Percentiles rank a stretch among this genome's conserved stretches.
Conservation (phyloP, 2,888 invertebrate species). For the Folsomia candida region DNA sequence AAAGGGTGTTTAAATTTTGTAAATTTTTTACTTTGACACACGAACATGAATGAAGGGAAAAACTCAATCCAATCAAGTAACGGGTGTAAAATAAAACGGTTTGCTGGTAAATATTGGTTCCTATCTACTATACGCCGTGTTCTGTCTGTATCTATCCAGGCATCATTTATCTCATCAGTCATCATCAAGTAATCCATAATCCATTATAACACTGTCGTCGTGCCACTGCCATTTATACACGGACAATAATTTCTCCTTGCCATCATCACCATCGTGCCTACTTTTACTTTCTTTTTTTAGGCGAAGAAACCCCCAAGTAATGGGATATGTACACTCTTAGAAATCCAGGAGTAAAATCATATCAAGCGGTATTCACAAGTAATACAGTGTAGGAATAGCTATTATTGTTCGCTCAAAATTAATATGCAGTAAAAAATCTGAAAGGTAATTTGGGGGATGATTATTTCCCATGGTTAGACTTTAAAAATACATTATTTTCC, state of each 20-base stretch:
- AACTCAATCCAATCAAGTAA: neutral
- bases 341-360: too few relatives aligned
- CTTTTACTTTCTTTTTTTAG: neutral
- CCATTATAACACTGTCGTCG: neutral
- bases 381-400: too few relatives aligned
- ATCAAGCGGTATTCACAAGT: too few relatives aligned
- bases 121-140: too few relatives aligned
- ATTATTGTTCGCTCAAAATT: too few relatives aligned
- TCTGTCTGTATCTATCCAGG: neutral
- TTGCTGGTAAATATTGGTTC: neutral
- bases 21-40: neutral
- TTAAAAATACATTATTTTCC: too few relatives aligned
- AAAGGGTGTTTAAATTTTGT: neutral
- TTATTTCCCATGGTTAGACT: too few relatives aligned
- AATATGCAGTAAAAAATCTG: too few relatives aligned
- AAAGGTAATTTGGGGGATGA: too few relatives aligned
- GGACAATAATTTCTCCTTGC: neutral
- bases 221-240: neutral
- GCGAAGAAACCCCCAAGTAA: too few relatives aligned
- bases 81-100: neutral
- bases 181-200: constrained; percentile 7
- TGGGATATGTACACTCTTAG: too few relatives aligned
- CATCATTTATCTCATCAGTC: constrained; percentile 7
- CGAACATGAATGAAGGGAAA: neutral
- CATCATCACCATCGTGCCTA: too few relatives aligned